These are phyloP conservation scores for Motacilla tschutschensis DNA, from an alignment of 2,113 vertebrate genomes.

Conservation along the genomic window DNA sequence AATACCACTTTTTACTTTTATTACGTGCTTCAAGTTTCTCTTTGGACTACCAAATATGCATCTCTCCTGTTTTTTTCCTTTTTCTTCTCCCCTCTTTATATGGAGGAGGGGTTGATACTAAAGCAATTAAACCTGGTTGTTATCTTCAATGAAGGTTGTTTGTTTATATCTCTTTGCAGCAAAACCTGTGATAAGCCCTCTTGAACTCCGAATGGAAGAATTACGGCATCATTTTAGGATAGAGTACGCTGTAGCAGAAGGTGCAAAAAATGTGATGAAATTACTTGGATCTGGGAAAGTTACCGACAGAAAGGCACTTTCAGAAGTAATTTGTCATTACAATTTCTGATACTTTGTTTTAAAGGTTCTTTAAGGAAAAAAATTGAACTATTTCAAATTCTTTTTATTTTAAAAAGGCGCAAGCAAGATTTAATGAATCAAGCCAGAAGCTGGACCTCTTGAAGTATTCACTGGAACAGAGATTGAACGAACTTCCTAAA, in stretches of 20 bases:
- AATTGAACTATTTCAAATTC: background rate
- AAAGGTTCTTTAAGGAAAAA: background rate
- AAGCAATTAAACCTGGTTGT: background rate
- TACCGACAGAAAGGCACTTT: slow-evolving; percentile 94
- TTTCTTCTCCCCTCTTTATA: background rate
- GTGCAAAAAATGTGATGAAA: slow-evolving; percentile 98
- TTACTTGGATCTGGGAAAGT: slow-evolving; percentile 94
- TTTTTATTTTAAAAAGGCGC: slow-evolving; percentile 75
- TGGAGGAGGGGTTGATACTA: background rate
- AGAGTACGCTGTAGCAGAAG: slow-evolving; percentile 96
- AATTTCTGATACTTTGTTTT: slow-evolving; percentile 34
- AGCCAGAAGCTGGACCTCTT: slow-evolving; percentile 97
- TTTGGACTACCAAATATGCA: background rate
- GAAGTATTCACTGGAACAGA: slow-evolving; percentile 94
- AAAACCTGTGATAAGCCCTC: slow-evolving; percentile 95
- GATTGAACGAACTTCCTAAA: slow-evolving; percentile 92
- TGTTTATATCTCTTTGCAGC: slow-evolving; percentile 69
- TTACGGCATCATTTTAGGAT: slow-evolving; percentile 96
- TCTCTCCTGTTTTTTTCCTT: background rate
- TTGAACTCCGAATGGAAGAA: slow-evolving; percentile 97
- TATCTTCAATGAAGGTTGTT: slow-evolving; percentile 17
- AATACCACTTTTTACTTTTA: background rate
- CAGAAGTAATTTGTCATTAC: slow-evolving; percentile 81
- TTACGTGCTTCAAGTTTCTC: background rate
- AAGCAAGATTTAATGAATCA: slow-evolving; percentile 96